Evolutionary conservation across 2,888 invertebrate genomes (phyloP).

Genomic region (Lycia hirtaria): DNA sequence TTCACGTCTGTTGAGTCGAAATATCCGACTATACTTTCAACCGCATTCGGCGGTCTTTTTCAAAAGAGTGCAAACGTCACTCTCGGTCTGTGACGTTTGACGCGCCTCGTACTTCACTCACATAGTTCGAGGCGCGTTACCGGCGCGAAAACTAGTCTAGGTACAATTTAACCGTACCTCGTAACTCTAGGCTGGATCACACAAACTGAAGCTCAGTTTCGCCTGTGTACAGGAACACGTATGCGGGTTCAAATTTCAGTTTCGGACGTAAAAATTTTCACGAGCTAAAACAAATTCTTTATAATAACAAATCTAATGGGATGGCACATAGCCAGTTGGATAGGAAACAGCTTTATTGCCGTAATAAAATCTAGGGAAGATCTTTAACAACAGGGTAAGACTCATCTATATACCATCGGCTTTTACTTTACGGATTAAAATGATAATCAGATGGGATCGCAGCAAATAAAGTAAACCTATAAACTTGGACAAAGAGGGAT

Average conservation of each 20-base stretch:
- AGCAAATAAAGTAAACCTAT: neutral
- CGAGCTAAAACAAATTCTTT: slow-evolving; percentile 1
- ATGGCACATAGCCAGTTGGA: slow-evolving; percentile 18
- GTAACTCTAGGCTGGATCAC: no score
- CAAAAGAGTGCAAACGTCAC: no score
- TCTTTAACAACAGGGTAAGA: slow-evolving; percentile 18
- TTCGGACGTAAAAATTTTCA: neutral
- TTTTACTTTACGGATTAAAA: slow-evolving; percentile 15
- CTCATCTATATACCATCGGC: slow-evolving; percentile 9
- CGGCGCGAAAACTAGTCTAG: no score
- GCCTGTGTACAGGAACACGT: neutral
- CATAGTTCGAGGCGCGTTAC: no score
- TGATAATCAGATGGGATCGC: slow-evolving; percentile 16
- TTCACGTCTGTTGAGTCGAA: no score
- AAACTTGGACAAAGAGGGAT: neutral
- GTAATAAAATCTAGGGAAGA: slow-evolving; percentile 15
- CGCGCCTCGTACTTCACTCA: no score
- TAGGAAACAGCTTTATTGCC: slow-evolving; percentile 10
- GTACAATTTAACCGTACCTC: no score
- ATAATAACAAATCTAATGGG: slow-evolving; percentile 19
- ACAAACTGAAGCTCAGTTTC: no score
- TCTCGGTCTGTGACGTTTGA: no score
- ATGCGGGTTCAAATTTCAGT: neutral
- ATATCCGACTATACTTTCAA: no score
- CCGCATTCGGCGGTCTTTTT: no score